phyloP scores from a whole-genome alignment of 2,113 vertebrate genomes.

The Tamias sibiricus region DNA sequence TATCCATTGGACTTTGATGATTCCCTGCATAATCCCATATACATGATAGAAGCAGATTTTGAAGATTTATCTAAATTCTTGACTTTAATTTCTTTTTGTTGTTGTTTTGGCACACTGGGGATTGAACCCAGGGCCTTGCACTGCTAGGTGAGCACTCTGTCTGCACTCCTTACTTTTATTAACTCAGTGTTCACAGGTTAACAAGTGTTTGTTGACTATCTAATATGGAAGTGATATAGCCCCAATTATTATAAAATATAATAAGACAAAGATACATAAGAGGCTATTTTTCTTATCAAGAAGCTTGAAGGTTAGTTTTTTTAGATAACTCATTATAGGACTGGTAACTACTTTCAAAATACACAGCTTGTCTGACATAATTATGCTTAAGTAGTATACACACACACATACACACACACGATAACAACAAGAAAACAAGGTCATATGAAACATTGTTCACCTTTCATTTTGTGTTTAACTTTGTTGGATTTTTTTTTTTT shows the following conservation, averaged over 20 bases:
- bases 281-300: not conserved
- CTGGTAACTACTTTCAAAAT: constrained; percentile 52
- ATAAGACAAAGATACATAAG: not conserved
- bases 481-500: not conserved
- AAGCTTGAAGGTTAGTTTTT: constrained; percentile 28
- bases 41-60: not conserved
- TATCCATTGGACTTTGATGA: not conserved
- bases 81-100: not conserved
- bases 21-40: rapidly evolving
- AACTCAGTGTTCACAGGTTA: constrained; percentile 24
- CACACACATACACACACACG: not conserved
- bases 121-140: not conserved
- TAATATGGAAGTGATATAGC: not conserved
- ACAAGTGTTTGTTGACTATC: not conserved
- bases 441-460: not conserved
- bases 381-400: not conserved
- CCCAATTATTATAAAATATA: constrained; percentile 13
- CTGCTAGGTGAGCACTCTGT: not conserved
- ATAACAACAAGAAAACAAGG: constrained; percentile 20
- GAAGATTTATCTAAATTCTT: not conserved
- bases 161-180: not conserved
- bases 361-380: not conserved
- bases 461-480: not conserved
- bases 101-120: not conserved
- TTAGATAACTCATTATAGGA: not conserved